phyloP scores from a whole-genome alignment of 1,140 invertebrate species.

The Ladona fulva region DNA sequence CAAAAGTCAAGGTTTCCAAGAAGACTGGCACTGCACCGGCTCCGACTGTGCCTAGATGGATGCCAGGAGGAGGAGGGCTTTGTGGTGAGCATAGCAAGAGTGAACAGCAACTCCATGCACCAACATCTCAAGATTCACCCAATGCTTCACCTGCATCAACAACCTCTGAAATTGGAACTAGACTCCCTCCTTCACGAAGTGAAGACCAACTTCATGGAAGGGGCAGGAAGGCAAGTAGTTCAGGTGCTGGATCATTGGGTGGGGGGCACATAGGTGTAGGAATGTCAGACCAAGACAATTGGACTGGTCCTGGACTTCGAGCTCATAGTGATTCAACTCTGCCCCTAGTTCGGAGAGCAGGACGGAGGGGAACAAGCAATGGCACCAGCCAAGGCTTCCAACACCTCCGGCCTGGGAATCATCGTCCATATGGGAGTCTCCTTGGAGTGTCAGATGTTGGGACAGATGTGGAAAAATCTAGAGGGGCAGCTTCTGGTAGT shows the following conservation, averaged over 20 bases:
- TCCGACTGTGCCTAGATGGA: background rate
- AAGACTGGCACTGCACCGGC: background rate
- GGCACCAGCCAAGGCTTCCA: background rate
- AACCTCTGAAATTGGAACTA: conserved; percentile 18
- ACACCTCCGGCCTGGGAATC: background rate
- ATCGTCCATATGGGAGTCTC: background rate
- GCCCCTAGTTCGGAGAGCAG: background rate
- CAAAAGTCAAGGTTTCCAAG: background rate
- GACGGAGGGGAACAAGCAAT: background rate
- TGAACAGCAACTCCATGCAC: conserved; percentile 56
- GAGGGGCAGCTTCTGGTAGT: background rate
- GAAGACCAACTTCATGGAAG: conserved; percentile 59
- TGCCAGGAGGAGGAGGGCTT: background rate
- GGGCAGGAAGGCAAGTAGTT: conserved; percentile 37
- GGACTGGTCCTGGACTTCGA: background rate
- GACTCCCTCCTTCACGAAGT: conserved; percentile 61
- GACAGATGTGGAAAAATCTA: background rate
- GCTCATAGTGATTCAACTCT: conserved; percentile 17
- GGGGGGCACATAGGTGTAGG: background rate
- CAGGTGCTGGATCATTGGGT: background rate
- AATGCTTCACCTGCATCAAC: conserved; percentile 9
- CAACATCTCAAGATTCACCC: background rate
- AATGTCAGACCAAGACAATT: background rate
- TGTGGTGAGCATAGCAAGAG: conserved; percentile 71
- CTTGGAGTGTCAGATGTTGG: background rate